Evolutionary conservation across 2,797 vertebrate species (phyloP).

Genomic region (Borostomias antarcticus): DNA sequence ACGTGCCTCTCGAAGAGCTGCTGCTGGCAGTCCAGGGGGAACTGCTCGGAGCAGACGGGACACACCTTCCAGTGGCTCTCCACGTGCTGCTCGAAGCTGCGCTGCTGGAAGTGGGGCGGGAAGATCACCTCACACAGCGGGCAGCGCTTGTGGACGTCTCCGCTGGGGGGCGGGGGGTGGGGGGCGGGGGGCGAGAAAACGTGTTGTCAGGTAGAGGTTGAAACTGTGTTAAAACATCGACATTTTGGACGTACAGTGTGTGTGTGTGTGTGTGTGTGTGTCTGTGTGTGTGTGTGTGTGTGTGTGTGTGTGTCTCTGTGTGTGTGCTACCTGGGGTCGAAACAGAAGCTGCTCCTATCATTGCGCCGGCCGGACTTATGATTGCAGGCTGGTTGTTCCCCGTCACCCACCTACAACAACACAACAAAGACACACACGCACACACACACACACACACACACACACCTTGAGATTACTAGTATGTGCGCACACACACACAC

Average conservation of each 20-base stretch:
- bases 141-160: slow-evolving; percentile 91
- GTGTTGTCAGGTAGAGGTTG: background rate
- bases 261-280: background rate
- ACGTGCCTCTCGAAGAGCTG: slow-evolving; percentile 92
- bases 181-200: background rate
- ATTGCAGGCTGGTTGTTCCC: slow-evolving; percentile 74
- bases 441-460: slow-evolving; percentile 11
- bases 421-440: slow-evolving; percentile 18
- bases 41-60: slow-evolving; percentile 96
- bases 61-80: slow-evolving; percentile 99
- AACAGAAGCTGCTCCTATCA: slow-evolving; percentile 89
- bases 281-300: background rate
- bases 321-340: slow-evolving; percentile 87
- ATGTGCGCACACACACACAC: slow-evolving; percentile 12
- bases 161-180: slow-evolving; percentile 61
- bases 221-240: too few relatives aligned
- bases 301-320: slow-evolving; percentile 9
- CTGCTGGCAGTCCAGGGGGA: slow-evolving; percentile 93
- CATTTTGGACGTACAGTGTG: background rate
- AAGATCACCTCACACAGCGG: slow-evolving; percentile 95
- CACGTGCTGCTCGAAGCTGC: slow-evolving; percentile 94
- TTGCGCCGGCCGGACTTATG: slow-evolving; percentile 69
- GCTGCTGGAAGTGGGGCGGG: slow-evolving; percentile 96
- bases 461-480: slow-evolving; percentile 5
- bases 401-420: slow-evolving; percentile 65